These are phyloP conservation scores for Pongo pygmaeus DNA, from an alignment of 2,113 vertebrate genomes.

Conservation along the genomic window DNA sequence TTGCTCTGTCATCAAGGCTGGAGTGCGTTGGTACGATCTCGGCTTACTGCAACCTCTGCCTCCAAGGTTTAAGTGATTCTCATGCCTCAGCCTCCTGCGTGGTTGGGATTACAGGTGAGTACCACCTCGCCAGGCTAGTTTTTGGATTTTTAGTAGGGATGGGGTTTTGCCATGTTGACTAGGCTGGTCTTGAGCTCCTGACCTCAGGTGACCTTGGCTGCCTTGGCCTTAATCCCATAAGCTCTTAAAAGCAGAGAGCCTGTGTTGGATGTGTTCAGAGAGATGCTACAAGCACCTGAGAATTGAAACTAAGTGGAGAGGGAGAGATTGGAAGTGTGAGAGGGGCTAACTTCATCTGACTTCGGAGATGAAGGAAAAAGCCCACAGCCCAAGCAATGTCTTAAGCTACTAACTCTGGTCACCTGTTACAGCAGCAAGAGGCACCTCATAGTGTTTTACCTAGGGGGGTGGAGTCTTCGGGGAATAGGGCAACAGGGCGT, in stretches of 20 bases:
- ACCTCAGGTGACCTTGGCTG: neutral
- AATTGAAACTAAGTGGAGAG: neutral
- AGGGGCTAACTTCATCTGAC: neutral
- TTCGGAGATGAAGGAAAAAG: neutral
- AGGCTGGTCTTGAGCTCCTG: neutral
- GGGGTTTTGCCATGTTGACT: no score
- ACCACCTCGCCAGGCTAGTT: no score
- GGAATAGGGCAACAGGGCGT: no score
- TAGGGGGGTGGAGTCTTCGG: neutral
- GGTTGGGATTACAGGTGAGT: rapidly evolving
- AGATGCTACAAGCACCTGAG: neutral
- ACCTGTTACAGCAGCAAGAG: neutral
- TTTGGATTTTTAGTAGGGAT: no score
- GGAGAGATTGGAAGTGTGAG: neutral
- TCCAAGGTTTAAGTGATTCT: no score
- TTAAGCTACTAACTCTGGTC: neutral
- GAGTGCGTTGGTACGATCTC: no score
- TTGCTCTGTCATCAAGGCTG: no score
- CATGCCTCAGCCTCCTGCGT: no score
- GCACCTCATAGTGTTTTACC: neutral
- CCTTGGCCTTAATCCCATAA: neutral
- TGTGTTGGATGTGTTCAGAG: neutral
- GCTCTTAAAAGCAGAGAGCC: neutral
- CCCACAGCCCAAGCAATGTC: no score
- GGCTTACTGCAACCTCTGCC: no score